Evolutionary conservation across 2,888 invertebrate species (phyloP).

Genomic region (Caradrina kadenii): DNA sequence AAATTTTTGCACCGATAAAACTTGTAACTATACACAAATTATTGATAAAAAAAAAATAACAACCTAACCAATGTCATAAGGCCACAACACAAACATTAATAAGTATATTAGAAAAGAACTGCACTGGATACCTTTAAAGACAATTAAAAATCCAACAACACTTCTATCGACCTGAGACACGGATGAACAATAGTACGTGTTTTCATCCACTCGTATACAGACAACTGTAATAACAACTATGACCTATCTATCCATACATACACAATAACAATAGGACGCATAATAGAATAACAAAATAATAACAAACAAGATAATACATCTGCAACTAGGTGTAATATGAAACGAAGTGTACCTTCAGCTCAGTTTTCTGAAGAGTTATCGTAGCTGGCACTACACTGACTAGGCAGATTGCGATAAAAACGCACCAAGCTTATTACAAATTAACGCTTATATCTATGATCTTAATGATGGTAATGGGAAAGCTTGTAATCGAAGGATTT

Average conservation of each 20-base stretch:
- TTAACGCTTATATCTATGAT: slow-evolving; percentile 54
- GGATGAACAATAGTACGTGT: slow-evolving; percentile 44
- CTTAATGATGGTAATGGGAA: slow-evolving; percentile 52
- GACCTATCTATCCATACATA: not conserved
- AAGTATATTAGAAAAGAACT: slow-evolving; percentile 9
- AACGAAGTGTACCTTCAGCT: slow-evolving; percentile 16
- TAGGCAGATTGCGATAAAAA: slow-evolving; percentile 46
- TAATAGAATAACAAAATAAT: slow-evolving; percentile 40
- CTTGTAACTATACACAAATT: too few species aligned
- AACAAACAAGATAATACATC: slow-evolving; percentile 37
- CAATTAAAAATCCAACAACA: slow-evolving; percentile 21
- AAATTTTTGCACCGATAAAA: not conserved
- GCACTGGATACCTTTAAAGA: slow-evolving; percentile 4
- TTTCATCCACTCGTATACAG: slow-evolving; percentile 35
- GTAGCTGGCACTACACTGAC: slow-evolving; percentile 38
- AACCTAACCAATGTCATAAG: not conserved
- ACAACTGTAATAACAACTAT: slow-evolving; percentile 44
- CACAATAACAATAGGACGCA: slow-evolving; percentile 29
- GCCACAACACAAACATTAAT: not conserved
- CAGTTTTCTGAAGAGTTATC: slow-evolving; percentile 33
- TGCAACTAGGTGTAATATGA: slow-evolving; percentile 45
- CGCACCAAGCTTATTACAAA: slow-evolving; percentile 41
- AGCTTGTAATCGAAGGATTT: slow-evolving; percentile 35
- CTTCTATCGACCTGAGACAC: slow-evolving; percentile 11
- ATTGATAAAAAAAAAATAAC: not conserved